Evolutionary conservation across 2,113 vertebrate genomes (phyloP).

Genomic region (Forbesichthys agassizii): DNA sequence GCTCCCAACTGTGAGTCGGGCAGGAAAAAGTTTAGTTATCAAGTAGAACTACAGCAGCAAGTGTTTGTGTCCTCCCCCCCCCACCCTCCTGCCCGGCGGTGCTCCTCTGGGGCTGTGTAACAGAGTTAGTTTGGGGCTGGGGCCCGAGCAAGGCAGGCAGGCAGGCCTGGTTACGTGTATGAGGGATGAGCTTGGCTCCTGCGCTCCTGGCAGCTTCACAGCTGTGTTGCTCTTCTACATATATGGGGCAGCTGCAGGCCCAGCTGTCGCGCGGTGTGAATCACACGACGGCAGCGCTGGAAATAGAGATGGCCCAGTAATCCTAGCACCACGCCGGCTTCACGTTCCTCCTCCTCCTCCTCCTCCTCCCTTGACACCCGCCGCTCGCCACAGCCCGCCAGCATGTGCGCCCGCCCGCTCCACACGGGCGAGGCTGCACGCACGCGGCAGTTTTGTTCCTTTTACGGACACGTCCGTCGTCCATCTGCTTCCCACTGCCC

Average conservation of each 20-base stretch:
- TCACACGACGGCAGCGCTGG: conserved; percentile 86
- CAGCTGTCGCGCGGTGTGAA: conserved; percentile 92
- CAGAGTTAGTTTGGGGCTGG: conserved; percentile 66
- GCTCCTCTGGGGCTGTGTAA: conserved; percentile 67
- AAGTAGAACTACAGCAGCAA: conserved; percentile 32
- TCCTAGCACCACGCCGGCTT: conserved; percentile 85
- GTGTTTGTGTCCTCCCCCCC: conserved; percentile 26
- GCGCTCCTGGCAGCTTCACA: conserved; percentile 85
- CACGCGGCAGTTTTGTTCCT: conserved; percentile 61
- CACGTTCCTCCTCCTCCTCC: conserved; percentile 74
- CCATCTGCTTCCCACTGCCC: conserved; percentile 54
- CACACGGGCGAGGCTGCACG: conserved; percentile 25
- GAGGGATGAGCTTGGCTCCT: conserved; percentile 83
- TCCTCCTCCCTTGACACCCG: conserved; percentile 39
- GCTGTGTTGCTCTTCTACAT: conserved; percentile 86
- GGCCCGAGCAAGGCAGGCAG: conserved; percentile 28
- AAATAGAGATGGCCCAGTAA: conserved; percentile 93
- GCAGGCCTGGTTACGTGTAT: conserved; percentile 75
- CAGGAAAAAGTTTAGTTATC: conserved; percentile 24
- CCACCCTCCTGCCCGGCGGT: conserved; percentile 19
- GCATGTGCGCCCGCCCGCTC: background rate
- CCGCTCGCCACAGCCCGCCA: conserved; percentile 48
- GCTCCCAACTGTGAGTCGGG: conserved; percentile 18
- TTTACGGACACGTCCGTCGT: conserved; percentile 62
- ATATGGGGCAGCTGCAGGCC: conserved; percentile 91